These are phyloP conservation scores for Oreochromis grahami DNA, from an alignment of 2,797 vertebrate species.

Conservation along the genomic window DNA sequence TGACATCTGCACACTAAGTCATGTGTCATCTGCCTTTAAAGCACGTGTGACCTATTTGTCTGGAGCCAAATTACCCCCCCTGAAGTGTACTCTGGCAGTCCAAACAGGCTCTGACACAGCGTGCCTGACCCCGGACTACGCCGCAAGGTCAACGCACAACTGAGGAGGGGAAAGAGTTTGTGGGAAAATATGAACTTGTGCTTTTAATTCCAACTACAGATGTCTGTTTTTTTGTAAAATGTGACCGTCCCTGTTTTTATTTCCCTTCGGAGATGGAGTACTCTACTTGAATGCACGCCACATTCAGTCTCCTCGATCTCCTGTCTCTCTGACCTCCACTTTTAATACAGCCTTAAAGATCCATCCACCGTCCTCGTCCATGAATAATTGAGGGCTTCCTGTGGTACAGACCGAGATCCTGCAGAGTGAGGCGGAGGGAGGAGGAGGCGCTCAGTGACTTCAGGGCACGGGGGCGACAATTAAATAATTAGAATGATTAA, in stretches of 20 bases:
- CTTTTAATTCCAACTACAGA: neutral
- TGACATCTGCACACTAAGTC: neutral
- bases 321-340: conserved; percentile 51
- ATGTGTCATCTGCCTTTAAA: conserved; percentile 20
- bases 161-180: neutral
- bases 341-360: conserved; percentile 55
- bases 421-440: conserved; percentile 28
- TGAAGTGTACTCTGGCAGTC: neutral
- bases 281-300: neutral
- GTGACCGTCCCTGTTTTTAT: neutral
- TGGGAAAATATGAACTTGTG: neutral
- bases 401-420: conserved; percentile 26
- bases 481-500: conserved; percentile 31
- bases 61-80: neutral
- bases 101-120: conserved; percentile 26
- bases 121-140: conserved; percentile 9
- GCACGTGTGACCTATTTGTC: conserved; percentile 27
- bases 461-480: neutral
- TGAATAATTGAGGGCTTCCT: conserved; percentile 65
- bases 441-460: conserved; percentile 18
- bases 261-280: neutral
- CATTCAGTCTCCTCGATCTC: conserved; percentile 15
- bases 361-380: conserved; percentile 32
- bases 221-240: neutral
- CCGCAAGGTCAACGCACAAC: neutral